Conservation (phyloP, 2,113 vertebrate species). For the Axis porcinus region DNA sequence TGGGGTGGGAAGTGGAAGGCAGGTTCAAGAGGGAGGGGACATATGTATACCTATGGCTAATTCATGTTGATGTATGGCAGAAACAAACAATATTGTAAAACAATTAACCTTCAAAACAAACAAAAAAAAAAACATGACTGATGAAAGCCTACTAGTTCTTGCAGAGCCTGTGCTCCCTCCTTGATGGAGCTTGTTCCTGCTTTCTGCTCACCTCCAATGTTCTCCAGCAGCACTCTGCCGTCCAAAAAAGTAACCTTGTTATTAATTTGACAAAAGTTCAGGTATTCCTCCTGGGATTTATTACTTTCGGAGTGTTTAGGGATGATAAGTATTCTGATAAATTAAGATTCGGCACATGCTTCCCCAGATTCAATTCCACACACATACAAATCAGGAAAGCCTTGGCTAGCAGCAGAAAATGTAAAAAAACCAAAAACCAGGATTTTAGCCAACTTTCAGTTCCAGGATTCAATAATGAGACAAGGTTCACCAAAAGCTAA, state of each 20-base stretch:
- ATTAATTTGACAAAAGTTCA: background rate
- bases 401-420: background rate
- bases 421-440: background rate
- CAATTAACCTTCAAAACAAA: background rate
- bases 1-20: background rate
- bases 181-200: background rate
- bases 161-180: background rate
- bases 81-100: background rate
- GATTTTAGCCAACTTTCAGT: background rate
- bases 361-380: background rate
- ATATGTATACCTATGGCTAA: background rate
- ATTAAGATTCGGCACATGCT: background rate
- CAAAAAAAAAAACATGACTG: no score
- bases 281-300: background rate
- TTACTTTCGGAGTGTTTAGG: background rate
- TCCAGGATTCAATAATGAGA: background rate
- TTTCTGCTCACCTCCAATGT: background rate
- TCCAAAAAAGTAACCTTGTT: background rate
- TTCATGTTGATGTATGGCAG: background rate
- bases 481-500: background rate
- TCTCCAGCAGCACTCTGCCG: background rate
- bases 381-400: background rate
- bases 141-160: background rate
- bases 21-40: background rate
- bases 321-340: background rate